Conservation (phyloP, 1,140 invertebrate genomes). For the Drosophila trapezifrons region DNA sequence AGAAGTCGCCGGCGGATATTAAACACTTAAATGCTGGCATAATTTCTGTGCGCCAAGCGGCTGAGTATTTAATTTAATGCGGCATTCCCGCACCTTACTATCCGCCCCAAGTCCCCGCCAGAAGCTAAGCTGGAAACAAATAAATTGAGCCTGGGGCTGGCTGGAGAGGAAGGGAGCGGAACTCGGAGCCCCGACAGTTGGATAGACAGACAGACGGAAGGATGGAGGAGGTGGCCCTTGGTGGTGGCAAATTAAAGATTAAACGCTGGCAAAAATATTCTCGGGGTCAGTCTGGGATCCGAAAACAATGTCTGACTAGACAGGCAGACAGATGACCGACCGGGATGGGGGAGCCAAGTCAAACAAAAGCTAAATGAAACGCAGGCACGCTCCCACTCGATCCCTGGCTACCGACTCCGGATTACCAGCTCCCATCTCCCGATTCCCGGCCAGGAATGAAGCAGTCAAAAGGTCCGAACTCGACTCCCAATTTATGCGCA, state of each 20-base stretch:
- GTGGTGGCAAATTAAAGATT: conserved; percentile 78
- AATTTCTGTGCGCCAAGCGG: conserved; percentile 62
- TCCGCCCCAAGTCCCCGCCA: conserved; percentile 6
- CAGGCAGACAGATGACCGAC: conserved; percentile 45
- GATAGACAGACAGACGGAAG: conserved; percentile 61
- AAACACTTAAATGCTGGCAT: conserved; percentile 79
- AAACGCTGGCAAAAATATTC: conserved; percentile 76
- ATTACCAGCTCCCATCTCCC: conserved; percentile 7
- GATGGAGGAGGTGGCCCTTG: conserved; percentile 2
- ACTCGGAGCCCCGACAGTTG: conserved; percentile 41
- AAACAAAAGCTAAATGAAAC: conserved; percentile 79
- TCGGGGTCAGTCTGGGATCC: conserved; percentile 50
- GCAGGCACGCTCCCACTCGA: conserved; percentile 52
- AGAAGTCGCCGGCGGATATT: conserved; percentile 70
- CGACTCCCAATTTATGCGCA: conserved; percentile 74
- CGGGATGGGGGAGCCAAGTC: conserved; percentile 37
- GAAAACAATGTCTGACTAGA: conserved; percentile 68
- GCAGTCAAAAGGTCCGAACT: conserved; percentile 72
- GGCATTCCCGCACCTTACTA: conserved; percentile 40
- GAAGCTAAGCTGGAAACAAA: conserved; percentile 72
- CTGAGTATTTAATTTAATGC: conserved; percentile 80
- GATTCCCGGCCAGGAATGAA: conserved; percentile 54
- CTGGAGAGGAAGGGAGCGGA: not conserved
- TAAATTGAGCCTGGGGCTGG: conserved; percentile 52
- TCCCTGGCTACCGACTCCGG: not conserved